These are phyloP conservation scores for Hyles euphorbiae DNA, from an alignment of 1,140 invertebrate species.

Conservation along the genomic window DNA sequence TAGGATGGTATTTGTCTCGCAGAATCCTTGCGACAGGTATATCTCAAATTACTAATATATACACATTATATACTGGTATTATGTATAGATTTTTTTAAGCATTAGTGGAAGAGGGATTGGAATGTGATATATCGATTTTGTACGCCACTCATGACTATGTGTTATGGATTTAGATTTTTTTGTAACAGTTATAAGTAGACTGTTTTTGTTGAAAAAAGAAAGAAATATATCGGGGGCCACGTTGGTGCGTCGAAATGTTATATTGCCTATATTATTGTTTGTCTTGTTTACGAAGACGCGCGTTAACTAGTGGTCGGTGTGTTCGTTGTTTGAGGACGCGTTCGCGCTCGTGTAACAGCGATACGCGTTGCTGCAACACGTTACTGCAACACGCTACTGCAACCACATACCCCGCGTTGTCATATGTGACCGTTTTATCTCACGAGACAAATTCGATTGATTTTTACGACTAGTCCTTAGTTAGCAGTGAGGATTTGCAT, in stretches of 20 bases:
- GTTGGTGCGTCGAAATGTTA: background rate
- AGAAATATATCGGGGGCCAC: slow-evolving; percentile 14
- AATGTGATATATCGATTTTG: slow-evolving; percentile 54
- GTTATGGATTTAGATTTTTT: slow-evolving; percentile 10
- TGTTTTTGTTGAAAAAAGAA: slow-evolving; percentile 9
- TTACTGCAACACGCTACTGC: no score
- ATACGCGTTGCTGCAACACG: no score
- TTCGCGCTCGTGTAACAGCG: no score
- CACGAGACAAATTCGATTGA: background rate
- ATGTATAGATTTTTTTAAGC: slow-evolving; percentile 39
- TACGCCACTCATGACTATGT: slow-evolving; percentile 26
- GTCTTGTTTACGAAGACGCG: no score
- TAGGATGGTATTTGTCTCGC: no score
- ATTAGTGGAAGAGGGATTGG: slow-evolving; percentile 42
- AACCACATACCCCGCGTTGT: no score
- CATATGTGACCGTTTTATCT: no score
- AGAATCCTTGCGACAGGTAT: slow-evolving; percentile 22
- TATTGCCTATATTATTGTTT: no score
- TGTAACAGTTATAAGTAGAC: slow-evolving; percentile 17
- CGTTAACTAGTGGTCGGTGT: no score
- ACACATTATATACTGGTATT: slow-evolving; percentile 25
- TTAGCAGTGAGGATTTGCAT: background rate
- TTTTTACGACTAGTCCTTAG: slow-evolving; percentile 3
- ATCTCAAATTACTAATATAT: slow-evolving; percentile 49
- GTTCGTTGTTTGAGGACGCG: no score